Evolutionary conservation across 2,888 invertebrate species (phyloP).

Genomic region (Pediacus dermestoides): DNA sequence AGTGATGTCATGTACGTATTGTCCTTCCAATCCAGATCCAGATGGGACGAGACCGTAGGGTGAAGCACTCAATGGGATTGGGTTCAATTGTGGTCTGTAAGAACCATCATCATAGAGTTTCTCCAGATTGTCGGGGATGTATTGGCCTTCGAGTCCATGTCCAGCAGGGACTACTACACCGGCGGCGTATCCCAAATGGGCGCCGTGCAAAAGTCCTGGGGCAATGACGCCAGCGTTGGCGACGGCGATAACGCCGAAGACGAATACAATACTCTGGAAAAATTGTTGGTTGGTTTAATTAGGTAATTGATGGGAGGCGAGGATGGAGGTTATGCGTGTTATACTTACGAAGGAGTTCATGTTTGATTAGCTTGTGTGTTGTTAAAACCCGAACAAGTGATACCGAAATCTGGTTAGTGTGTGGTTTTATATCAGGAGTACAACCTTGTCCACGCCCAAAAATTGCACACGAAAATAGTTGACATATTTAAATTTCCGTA

Average conservation of each 20-base stretch:
- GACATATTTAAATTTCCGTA: slow-evolving; percentile 12
- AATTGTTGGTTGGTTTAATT: not conserved
- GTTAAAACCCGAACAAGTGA: slow-evolving; percentile 36
- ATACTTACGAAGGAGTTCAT: slow-evolving; percentile 30
- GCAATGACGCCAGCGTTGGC: slow-evolving; percentile 28
- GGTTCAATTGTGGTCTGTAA: slow-evolving; percentile 30
- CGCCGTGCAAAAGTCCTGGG: slow-evolving; percentile 6
- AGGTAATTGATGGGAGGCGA: slow-evolving; percentile 1
- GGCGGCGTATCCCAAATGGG: slow-evolving; percentile 11
- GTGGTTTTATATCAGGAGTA: slow-evolving; percentile 31
- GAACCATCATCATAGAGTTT: slow-evolving; percentile 40
- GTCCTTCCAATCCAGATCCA: slow-evolving; percentile 35
- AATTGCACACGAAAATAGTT: slow-evolving; percentile 17
- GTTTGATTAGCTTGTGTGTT: slow-evolving; percentile 24
- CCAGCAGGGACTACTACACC: slow-evolving; percentile 30
- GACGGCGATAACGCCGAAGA: slow-evolving; percentile 27
- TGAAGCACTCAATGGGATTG: slow-evolving; percentile 15
- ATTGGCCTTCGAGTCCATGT: slow-evolving; percentile 37
- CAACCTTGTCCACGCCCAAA: slow-evolving; percentile 35
- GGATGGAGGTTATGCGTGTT: slow-evolving; percentile 21
- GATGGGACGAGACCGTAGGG: slow-evolving; percentile 23
- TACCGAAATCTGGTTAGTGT: slow-evolving; percentile 27
- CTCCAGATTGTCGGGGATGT: slow-evolving; percentile 36
- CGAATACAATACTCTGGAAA: slow-evolving; percentile 24
- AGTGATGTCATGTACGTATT: slow-evolving; percentile 35